Evolutionary conservation across 2,797 vertebrate species (phyloP), one percentile per base, ranked within the genome.

Genomic region (Sebastes baramenuke): DNA sequence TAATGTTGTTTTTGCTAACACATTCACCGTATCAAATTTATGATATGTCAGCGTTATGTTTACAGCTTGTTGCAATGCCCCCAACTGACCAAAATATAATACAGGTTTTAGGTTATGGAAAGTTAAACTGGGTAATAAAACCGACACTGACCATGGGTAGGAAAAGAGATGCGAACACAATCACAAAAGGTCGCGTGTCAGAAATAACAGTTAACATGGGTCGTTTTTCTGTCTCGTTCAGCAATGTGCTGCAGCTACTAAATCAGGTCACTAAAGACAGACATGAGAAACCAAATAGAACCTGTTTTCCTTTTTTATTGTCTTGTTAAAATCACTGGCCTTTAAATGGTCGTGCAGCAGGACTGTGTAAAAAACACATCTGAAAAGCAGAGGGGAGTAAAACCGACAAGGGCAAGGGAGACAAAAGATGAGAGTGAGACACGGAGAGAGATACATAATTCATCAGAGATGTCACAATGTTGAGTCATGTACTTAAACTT

Each of bases 281-380:
- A 86, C 72, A 64, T 25, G 56, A 76, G 85, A 84, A 87, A 79
- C 66, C 64, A 79, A 84, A 84, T 22, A 81, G 73, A 89, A 79
- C 77, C 68, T 75, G 72, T 82, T 85, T 87, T 64, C 13, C 29
- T 52, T 71, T 92, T 94, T 90, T 92, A 94, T 88, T 85, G 87
- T 91, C 90, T 90, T 92, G 85, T 94, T 90, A 95, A 94, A 93
- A 85, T 80, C 90, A 90, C 75, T 87, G 83, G 80, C 74, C 90
- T 91, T 89, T 87, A 90, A 92, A 93, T 68, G 55, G 77, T 72
- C 80, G 72, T 77, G 74, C 82, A 83, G 82, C 82, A 86, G 77
- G 68, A 91, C 82, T 84, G 71, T 86, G 80, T 92, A 89, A 92
- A 92, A 87, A 88, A 75, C 66, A 84, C 66, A 89, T 86, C 42